Evolutionary conservation across 1,140 invertebrate species (phyloP).

Genomic region (Coenobita brevimanus): DNA sequence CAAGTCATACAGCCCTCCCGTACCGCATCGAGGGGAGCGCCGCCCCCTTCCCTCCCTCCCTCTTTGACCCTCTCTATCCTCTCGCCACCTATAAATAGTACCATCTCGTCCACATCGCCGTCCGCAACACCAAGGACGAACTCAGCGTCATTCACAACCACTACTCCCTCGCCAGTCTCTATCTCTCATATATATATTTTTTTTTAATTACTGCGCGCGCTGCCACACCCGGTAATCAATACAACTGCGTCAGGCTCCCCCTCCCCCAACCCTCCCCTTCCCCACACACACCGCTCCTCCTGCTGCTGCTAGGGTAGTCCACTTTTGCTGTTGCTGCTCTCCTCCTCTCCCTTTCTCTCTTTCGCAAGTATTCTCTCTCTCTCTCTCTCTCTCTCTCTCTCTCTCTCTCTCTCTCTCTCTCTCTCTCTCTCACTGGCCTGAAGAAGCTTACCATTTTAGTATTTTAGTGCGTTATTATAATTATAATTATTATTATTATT

Average conservation of each 20-base stretch:
- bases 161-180: too few species aligned
- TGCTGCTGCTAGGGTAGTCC: neutral
- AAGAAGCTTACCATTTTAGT: too few species aligned
- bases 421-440: too few species aligned
- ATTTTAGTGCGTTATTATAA: too few species aligned
- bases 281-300: neutral
- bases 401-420: too few species aligned
- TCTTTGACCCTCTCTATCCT: neutral
- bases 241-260: neutral
- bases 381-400: conserved; percentile 43
- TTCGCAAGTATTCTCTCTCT: neutral
- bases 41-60: neutral
- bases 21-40: too few species aligned
- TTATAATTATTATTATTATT: too few species aligned
- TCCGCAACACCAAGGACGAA: too few species aligned
- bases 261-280: too few species aligned
- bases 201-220: conserved; percentile 32
- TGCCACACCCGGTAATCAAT: conserved; percentile 21
- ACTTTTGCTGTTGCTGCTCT: neutral
- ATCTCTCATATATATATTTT: neutral
- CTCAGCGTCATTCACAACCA: too few species aligned
- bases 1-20: neutral
- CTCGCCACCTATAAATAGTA: neutral
- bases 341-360: neutral
- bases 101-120: too few species aligned